Evolutionary conservation across 2,888 invertebrate genomes (phyloP).

Genomic region (Caenorhabditis plicata): DNA sequence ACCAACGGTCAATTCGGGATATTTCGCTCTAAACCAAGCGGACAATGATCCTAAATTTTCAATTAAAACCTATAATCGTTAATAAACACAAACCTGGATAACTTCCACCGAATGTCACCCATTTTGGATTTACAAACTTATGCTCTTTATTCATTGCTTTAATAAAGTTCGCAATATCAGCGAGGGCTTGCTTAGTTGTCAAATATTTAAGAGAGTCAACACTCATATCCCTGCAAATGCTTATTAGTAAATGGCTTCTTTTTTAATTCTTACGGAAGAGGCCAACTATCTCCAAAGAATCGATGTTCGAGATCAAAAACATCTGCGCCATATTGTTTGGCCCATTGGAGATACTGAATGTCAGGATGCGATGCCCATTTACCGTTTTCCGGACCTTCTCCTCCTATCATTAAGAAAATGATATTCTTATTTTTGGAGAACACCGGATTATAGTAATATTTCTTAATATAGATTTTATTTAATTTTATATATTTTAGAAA

Average conservation of each 20-base stretch:
- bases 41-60: slow-evolving; percentile 49
- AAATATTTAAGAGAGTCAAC: slow-evolving; percentile 29
- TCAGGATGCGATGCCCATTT: slow-evolving; percentile 38
- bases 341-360: slow-evolving; percentile 46
- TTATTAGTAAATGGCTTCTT: background rate
- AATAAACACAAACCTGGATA: too few species aligned
- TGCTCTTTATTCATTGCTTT: slow-evolving; percentile 41
- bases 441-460: slow-evolving; percentile 49
- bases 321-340: slow-evolving; percentile 38
- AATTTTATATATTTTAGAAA: background rate
- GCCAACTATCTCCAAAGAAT: slow-evolving; percentile 49
- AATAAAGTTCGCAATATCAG: slow-evolving; percentile 48
- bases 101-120: slow-evolving; percentile 61
- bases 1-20: slow-evolving; percentile 48
- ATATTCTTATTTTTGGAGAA: slow-evolving; percentile 35
- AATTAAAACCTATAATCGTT: too few species aligned
- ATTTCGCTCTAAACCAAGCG: slow-evolving; percentile 53
- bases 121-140: slow-evolving; percentile 48
- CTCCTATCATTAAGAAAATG: slow-evolving; percentile 57
- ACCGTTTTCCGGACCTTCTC: slow-evolving; percentile 43
- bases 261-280: slow-evolving; percentile 20
- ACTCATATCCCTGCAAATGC: slow-evolving; percentile 38
- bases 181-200: slow-evolving; percentile 47
- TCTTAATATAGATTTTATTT: slow-evolving; percentile 16
- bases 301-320: slow-evolving; percentile 51